Base-by-base conservation (phyloP, 2,113 vertebrate genomes). In the Malurus melanocephalus region DNA sequence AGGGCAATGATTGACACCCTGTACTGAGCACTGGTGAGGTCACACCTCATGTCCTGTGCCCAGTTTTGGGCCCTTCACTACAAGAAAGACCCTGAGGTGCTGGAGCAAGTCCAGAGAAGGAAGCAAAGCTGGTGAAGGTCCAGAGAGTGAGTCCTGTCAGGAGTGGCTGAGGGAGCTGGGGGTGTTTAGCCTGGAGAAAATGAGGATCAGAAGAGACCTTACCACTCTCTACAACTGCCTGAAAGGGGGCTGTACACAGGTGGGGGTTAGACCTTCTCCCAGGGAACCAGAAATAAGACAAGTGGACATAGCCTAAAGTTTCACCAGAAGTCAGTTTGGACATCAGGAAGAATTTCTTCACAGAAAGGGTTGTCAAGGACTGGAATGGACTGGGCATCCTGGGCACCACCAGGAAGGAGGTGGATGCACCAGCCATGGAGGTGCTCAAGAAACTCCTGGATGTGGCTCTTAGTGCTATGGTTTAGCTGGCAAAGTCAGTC, bases 251-350 rank as follows among this genome's bases (percentile, higher is more conserved):
- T 56, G 26, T 12, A 26, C 33, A 6, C 28, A 40, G 9, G 11
- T 42, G 22, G 15, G 21, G 3, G 21, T 43, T 43, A 4, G 6
- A 20, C 27, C 38, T 19, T 43, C 10, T 56, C 16, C 24, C 16
- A 40, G 9, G 45, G n/a, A 59, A 8, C 38, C 17, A 28, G 59
- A 0, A 0, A 52, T 10, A 59, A n/a, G 38, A 59, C 22, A 52
- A 66, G 35, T 16, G 26, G 35, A 35, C n/a, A 45, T 6, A 5
- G 9, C n/a, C 38, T 46, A 13, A 46, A 73, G 19, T 13, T 66
- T 6, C 28, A 52, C 13, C 10, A 28, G 19, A 59, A 28, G 19
- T 26, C 10, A 52, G 23, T 38, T 30, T 46, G n/a, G 23, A 33
- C 13, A 66, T 18, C 10, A 66, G 27, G 9, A 66, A 53, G n/a